These are phyloP conservation scores for Sinelater perroti DNA, from an alignment of 2,888 invertebrate genomes.

Conservation along the genomic window DNA sequence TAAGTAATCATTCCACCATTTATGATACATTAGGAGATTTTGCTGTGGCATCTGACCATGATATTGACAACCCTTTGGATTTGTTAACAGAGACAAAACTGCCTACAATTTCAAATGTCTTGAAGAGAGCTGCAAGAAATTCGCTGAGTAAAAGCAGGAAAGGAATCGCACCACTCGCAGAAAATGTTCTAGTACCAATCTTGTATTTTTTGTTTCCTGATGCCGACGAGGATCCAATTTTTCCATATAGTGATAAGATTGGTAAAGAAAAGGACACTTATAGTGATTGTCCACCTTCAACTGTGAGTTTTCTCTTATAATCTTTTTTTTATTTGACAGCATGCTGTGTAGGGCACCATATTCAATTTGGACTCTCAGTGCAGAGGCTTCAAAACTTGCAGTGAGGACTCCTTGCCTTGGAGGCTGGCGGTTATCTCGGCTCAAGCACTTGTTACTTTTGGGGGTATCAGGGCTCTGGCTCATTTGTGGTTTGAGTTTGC, in stretches of 20 bases:
- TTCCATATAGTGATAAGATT: conserved; percentile 64
- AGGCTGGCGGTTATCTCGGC: conserved; percentile 79
- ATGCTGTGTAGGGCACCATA: conserved; percentile 44
- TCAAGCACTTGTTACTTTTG: conserved; percentile 77
- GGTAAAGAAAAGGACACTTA: conserved; percentile 24
- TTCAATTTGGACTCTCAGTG: conserved; percentile 45
- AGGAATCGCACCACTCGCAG: conserved; percentile 80
- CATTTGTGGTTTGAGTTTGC: conserved; percentile 95
- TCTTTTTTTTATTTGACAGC: conserved; percentile 2
- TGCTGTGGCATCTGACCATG: conserved; percentile 52
- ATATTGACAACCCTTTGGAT: conserved; percentile 68
- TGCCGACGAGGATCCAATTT: conserved; percentile 72
- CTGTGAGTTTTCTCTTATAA: conserved; percentile 17
- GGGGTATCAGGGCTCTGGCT: conserved; percentile 78
- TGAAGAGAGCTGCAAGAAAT: conserved; percentile 66
- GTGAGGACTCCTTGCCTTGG: conserved; percentile 81
- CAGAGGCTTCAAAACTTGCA: conserved; percentile 72
- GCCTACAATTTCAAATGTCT: conserved; percentile 69
- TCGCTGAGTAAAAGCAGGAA: conserved; percentile 58
- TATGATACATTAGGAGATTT: conserved; percentile 67
- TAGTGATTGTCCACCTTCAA: conserved; percentile 13
- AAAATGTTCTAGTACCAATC: conserved; percentile 78
- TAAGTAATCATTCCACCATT: conserved; percentile 63
- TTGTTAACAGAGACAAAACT: conserved; percentile 81
- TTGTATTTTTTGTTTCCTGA: conserved; percentile 89